These are phyloP conservation scores for Cataglyphis livida DNA, from an alignment of 2,888 invertebrate species.

Conservation along the genomic window DNA sequence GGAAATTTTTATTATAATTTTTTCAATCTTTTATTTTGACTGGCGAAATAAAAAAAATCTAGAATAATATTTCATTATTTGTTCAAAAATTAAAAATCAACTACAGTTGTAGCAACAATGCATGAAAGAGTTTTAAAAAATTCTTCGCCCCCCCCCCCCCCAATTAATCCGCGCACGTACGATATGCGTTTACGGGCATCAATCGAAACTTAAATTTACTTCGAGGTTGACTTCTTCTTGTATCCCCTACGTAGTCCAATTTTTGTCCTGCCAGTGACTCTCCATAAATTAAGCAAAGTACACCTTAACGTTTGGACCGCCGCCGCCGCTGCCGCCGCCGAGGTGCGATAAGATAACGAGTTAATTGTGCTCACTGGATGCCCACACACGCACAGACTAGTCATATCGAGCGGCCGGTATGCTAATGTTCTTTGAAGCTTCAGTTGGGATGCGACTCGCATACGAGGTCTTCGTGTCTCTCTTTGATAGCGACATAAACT, in stretches of 20 bases:
- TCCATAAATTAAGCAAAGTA: conserved; percentile 85
- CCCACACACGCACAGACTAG: conserved; percentile 84
- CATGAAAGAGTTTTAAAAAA: background rate
- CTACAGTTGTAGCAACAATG: background rate
- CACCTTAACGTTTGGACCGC: conserved; percentile 84
- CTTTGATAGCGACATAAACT: conserved; percentile 85
- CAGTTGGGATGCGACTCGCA: conserved; percentile 82
- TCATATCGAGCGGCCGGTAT: conserved; percentile 84
- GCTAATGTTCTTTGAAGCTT: conserved; percentile 84
- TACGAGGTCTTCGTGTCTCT: conserved; percentile 83
- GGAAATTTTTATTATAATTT: background rate
- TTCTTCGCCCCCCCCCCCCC: too few relatives aligned
- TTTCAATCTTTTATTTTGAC: background rate
- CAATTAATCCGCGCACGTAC: background rate
- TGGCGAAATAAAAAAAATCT: background rate
- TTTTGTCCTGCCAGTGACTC: conserved; percentile 72
- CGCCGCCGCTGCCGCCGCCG: conserved; percentile 78
- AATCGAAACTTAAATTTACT: conserved; percentile 31
- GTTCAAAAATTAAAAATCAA: too few relatives aligned
- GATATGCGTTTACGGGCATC: conserved; percentile 1
- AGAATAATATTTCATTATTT: too few relatives aligned
- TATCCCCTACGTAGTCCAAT: conserved; percentile 57
- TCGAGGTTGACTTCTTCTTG: conserved; percentile 45
- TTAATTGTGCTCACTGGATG: conserved; percentile 85
- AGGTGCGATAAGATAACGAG: conserved; percentile 85